phyloP scores from a whole-genome alignment of 2,113 vertebrate genomes.

The Channa maculata region DNA sequence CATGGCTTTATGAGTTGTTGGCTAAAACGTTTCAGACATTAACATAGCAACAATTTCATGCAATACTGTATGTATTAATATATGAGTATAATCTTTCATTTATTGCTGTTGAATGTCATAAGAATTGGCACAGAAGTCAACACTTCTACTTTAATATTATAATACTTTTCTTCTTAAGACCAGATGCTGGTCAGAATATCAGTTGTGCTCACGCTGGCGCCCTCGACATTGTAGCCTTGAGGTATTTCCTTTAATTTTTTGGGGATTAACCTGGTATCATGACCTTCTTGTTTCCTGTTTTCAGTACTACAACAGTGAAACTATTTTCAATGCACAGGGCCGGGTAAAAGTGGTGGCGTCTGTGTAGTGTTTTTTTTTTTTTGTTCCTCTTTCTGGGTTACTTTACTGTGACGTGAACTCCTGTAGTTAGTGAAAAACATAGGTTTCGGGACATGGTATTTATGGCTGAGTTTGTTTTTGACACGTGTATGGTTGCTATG shows the following conservation, averaged over 20 bases:
- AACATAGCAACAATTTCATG: too few relatives aligned
- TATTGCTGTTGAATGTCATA: too few relatives aligned
- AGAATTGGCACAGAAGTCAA: too few relatives aligned
- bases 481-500: slow-evolving; percentile 24
- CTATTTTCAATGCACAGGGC: slow-evolving; percentile 22
- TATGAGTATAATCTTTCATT: too few relatives aligned
- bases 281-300: slow-evolving; percentile 52
- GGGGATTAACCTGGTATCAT: slow-evolving; percentile 14
- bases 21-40: too few relatives aligned
- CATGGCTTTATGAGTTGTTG: not conserved
- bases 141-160: too few relatives aligned
- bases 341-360: slow-evolving; percentile 5
- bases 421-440: slow-evolving; percentile 9
- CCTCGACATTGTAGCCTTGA: not conserved
- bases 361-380: slow-evolving; percentile 2
- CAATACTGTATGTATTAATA: too few relatives aligned
- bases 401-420: not conserved
- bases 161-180: too few relatives aligned
- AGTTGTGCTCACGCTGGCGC: too few relatives aligned
- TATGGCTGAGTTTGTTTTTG: slow-evolving; percentile 34
- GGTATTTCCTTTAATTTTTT: not conserved
- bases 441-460: not conserved
- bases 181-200: too few relatives aligned
- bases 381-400: not conserved
- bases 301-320: not conserved